Conservation (phyloP, 2,113 vertebrate genomes). For the Mesoclemmys tuberculata region DNA sequence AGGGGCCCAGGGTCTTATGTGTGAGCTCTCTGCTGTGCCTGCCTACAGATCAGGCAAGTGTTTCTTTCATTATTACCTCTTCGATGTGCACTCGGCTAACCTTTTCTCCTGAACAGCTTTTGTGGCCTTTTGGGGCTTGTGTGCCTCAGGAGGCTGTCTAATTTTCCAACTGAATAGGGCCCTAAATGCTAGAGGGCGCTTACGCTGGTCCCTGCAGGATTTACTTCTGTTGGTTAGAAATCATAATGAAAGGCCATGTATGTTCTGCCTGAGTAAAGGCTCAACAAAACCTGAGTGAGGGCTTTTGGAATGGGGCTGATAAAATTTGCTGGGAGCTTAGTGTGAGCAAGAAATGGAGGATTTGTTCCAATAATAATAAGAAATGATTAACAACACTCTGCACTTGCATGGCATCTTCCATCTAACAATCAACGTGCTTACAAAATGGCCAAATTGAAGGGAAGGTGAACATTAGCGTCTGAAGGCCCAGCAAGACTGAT, state of each 20-base stretch:
- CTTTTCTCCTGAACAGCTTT: constrained; percentile 21
- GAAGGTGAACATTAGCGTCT: background rate
- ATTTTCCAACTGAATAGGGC: constrained; percentile 59
- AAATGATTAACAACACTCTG: background rate
- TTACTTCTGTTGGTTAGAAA: constrained; percentile 29
- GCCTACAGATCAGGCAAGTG: background rate
- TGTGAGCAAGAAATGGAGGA: background rate
- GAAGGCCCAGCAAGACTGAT: background rate
- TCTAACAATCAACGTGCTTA: background rate
- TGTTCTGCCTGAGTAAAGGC: constrained; percentile 25
- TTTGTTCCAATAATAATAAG: background rate
- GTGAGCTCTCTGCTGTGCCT: background rate
- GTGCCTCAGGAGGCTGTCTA: constrained; percentile 1
- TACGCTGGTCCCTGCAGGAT: background rate
- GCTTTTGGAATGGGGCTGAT: background rate
- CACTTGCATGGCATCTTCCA: background rate
- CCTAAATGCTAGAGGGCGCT: constrained; percentile 28
- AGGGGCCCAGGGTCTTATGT: background rate
- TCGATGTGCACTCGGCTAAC: background rate
- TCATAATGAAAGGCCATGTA: background rate
- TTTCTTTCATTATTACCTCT: constrained; percentile 5
- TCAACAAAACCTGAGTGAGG: background rate
- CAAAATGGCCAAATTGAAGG: background rate
- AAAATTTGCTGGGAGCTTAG: background rate
- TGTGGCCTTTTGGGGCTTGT: constrained; percentile 23